Percentiles rank a stretch among this genome's conserved stretches.
These are phyloP conservation scores for Oreonectes daqikongensis DNA, from an alignment of 2,797 vertebrate species.

Conservation along the genomic window DNA sequence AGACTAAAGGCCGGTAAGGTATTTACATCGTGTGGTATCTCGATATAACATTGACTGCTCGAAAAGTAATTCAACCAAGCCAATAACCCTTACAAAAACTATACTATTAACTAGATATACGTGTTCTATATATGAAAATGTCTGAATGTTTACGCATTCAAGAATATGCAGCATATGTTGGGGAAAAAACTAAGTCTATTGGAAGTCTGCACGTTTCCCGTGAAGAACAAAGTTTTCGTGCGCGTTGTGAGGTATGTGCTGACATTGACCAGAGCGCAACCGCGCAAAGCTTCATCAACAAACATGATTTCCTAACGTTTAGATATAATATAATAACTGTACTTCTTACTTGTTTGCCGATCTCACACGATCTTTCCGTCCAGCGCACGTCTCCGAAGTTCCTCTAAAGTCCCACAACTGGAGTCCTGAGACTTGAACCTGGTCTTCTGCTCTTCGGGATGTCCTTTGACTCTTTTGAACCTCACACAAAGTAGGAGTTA, in stretches of 20 bases:
- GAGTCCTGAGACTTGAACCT: constrained; percentile 37
- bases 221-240: neutral
- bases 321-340: neutral
- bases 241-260: neutral
- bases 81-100: neutral
- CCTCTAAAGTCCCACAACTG: constrained; percentile 39
- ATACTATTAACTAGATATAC: neutral
- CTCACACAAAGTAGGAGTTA: constrained; percentile 33
- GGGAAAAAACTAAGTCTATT: neutral
- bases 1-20: neutral
- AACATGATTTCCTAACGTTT: neutral
- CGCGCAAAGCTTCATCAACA: neutral
- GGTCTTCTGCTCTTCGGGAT: constrained; percentile 31
- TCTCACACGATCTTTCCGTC: constrained; percentile 12
- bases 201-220: neutral
- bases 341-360: constrained; percentile 54
- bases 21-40: neutral
- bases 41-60: neutral
- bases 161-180: neutral
- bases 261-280: neutral
- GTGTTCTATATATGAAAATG: too few species aligned
- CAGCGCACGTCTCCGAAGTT: constrained; percentile 50
- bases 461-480: constrained; percentile 31
- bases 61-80: too few species aligned
- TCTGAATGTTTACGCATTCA: neutral